Evolutionary conservation across 2,797 vertebrate genomes (phyloP), one percentile per base, ranked within the genome.

Genomic region (Anableps anableps): DNA sequence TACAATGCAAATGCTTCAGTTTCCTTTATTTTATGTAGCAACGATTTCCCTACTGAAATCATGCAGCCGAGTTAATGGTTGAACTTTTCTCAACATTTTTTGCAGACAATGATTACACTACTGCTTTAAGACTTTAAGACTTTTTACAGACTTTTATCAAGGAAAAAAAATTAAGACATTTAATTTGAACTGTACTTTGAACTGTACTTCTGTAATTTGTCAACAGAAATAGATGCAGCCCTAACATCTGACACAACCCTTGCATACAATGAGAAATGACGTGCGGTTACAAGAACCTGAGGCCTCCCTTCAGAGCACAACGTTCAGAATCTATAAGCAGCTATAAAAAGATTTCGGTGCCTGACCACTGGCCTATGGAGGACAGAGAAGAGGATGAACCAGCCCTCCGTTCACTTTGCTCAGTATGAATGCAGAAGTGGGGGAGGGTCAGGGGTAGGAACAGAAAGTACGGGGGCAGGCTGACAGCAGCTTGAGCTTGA

Each of bases 341-440:
- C 68, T 41, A 60, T 60, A 60, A 60, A 60, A 60, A 60, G 58
- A 60, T 60, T 79, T 68, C 75, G 81, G 34, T 71, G 47, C 43
- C 41, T 68, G 53, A 76, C 82, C 43, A n/a, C 26, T n/a, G 41
- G 78, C 47, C 74, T 82, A 60, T 50, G 45, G 43, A 81, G 76
- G 83, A 83, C 77, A 85, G 82, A 68, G 80, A 72, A 74, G 55
- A 51, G 31, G 14, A 73, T 51, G 77, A 84, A 83, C 82, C 53
- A 80, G 81, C 80, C 75, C 64, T 79, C 72, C 47, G 72, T 72
- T 86, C 73, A n/a, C 70, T 60, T 31, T 83, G 55, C 45, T 76
- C 76, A 75, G 79, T 78, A 77, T 82, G 83, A 87, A 89, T 88
- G 90, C 62, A 85, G 79, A 78, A 72, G 78, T n/a, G 72, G 80